Conservation (phyloP, 23 tunicate species). For the Trididemnum clinides region DNA sequence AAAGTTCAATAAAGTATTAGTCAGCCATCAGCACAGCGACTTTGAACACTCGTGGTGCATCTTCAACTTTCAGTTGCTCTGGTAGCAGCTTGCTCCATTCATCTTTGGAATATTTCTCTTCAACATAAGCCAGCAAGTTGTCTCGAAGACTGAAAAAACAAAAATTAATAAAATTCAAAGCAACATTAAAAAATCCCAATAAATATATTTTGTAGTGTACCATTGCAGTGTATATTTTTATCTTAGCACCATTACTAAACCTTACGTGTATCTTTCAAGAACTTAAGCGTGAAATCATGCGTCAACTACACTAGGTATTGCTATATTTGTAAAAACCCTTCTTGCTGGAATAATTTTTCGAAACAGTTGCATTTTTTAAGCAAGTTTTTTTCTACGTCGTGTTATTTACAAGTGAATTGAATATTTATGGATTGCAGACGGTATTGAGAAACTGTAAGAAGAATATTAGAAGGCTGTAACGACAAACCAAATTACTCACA, state of each 20-base stretch:
- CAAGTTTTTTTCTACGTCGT: too few species aligned
- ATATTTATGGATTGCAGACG: too few species aligned
- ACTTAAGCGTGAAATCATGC: too few species aligned
- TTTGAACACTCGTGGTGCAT: conserved; percentile 9
- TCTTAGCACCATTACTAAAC: too few species aligned
- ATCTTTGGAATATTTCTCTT: not conserved
- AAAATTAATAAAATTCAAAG: not conserved
- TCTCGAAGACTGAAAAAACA: conserved; percentile 8
- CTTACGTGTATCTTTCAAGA: not conserved
- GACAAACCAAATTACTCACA: too few species aligned
- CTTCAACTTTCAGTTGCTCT: not conserved
- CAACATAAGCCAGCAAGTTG: not conserved
- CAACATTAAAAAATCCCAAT: not conserved
- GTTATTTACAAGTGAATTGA: too few species aligned
- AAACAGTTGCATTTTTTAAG: too few species aligned
- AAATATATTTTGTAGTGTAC: not conserved
- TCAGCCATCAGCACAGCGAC: not conserved
- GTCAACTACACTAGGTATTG: too few species aligned
- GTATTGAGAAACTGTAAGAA: too few species aligned
- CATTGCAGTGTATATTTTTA: not conserved
- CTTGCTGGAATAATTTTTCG: too few species aligned
- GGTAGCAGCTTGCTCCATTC: conserved; percentile 8
- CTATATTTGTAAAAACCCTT: not conserved
- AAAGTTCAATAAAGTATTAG: not conserved
- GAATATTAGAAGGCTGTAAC: too few species aligned